Evolutionary conservation across 2,113 vertebrate genomes (phyloP).

Genomic region (Alligator sinensis): DNA sequence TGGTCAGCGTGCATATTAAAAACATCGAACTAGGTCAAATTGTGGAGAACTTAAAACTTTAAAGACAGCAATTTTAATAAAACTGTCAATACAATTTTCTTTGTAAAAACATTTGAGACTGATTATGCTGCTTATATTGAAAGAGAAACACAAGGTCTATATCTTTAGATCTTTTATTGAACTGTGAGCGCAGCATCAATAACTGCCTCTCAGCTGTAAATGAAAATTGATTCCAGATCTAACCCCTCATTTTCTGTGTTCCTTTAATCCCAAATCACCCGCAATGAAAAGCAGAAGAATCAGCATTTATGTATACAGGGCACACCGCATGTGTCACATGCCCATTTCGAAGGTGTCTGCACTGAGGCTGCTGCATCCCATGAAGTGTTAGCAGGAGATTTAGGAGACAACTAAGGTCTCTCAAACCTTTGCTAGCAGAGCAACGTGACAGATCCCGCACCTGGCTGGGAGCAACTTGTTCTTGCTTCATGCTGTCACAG

Average conservation of each 20-base stretch:
- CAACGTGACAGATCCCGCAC: neutral
- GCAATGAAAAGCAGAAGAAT: constrained; percentile 45
- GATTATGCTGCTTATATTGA: constrained; percentile 79
- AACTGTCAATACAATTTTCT: constrained; percentile 77
- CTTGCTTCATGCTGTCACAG: rapidly evolving
- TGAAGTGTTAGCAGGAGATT: rapidly evolving
- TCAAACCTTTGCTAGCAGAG: rapidly evolving
- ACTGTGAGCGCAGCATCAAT: constrained; percentile 79
- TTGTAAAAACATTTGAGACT: constrained; percentile 81
- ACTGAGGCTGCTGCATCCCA: neutral
- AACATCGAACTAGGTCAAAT: constrained; percentile 71
- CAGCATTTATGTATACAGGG: constrained; percentile 26
- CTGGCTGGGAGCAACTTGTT: neutral
- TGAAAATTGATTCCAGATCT: constrained; percentile 85
- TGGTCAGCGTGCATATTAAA: constrained; percentile 64
- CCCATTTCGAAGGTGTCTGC: neutral
- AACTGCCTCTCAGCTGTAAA: constrained; percentile 82
- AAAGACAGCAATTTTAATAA: constrained; percentile 82
- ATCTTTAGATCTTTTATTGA: constrained; percentile 83
- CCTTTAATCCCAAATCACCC: constrained; percentile 70
- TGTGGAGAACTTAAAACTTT: constrained; percentile 76
- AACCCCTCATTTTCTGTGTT: constrained; percentile 74
- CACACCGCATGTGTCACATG: neutral
- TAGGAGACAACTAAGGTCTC: rapidly evolving
- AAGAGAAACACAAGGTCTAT: constrained; percentile 75